Conservation (phyloP, 1,140 invertebrate species). For the Drosophila hydei region DNA sequence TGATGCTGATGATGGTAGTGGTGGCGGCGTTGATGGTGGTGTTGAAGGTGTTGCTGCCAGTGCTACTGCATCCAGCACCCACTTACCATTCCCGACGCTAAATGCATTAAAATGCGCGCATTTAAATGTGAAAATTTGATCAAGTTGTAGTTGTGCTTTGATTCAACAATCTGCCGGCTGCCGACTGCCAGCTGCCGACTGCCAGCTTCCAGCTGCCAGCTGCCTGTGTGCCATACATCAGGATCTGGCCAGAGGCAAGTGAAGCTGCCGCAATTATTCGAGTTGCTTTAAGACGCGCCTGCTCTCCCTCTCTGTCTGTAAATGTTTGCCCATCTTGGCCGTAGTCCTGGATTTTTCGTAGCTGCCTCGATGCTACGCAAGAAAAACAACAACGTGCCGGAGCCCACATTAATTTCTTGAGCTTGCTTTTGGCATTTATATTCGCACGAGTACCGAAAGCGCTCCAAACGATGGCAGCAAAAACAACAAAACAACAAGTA, state of each 20-base stretch:
- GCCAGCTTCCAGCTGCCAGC: not conserved
- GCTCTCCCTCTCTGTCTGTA: not conserved
- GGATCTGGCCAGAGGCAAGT: slow-evolving; percentile 4
- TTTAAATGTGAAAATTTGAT: slow-evolving; percentile 51
- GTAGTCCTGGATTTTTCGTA: slow-evolving; percentile 1
- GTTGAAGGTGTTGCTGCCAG: slow-evolving; percentile 3
- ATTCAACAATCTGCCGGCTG: slow-evolving; percentile 36
- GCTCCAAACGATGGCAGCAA: slow-evolving; percentile 15
- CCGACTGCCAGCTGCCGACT: not conserved
- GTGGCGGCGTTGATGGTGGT: not conserved
- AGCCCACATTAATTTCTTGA: slow-evolving; percentile 50
- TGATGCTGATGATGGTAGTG: slow-evolving; percentile 1
- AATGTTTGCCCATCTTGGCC: slow-evolving; percentile 25
- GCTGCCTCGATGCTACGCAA: not conserved
- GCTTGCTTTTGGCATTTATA: slow-evolving; percentile 64
- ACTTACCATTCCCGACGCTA: slow-evolving; percentile 9
- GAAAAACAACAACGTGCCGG: slow-evolving; percentile 27
- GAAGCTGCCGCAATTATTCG: slow-evolving; percentile 38
- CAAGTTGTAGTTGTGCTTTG: slow-evolving; percentile 41
- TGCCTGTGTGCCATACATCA: slow-evolving; percentile 18
- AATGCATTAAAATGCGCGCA: slow-evolving; percentile 43
- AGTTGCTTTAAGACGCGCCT: slow-evolving; percentile 19
- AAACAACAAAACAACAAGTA: slow-evolving; percentile 28
- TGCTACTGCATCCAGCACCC: not conserved
- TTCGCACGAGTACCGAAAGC: slow-evolving; percentile 27